Conservation (phyloP, 30 jellyfish, hydroid and myxozoan species). For the Morbakka virulenta region DNA sequence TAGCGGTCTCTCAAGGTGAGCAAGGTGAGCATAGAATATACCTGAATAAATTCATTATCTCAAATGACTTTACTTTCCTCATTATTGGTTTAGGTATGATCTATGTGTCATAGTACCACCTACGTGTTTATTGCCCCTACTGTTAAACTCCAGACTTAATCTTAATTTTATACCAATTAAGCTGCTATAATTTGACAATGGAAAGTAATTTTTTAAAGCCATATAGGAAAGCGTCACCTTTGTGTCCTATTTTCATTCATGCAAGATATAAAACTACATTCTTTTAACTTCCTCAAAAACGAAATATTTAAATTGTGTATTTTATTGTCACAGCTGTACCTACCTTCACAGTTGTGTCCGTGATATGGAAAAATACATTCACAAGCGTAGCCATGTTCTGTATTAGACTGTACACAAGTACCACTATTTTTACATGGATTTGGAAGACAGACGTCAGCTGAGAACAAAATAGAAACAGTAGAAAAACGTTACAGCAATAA, state of each 20-base stretch:
- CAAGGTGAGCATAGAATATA: too few relatives aligned
- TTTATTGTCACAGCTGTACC: not conserved
- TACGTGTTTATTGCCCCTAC: too few relatives aligned
- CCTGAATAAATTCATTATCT: too few relatives aligned
- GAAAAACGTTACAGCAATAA: not conserved
- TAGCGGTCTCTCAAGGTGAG: too few relatives aligned
- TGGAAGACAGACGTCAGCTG: constrained; percentile 77
- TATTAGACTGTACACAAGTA: constrained; percentile 77
- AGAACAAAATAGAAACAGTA: not conserved
- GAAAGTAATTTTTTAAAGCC: too few relatives aligned
- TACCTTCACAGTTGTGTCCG: constrained; percentile 88
- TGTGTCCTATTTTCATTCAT: not conserved
- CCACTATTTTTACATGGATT: constrained; percentile 95
- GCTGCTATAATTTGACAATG: too few relatives aligned
- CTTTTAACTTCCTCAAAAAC: not conserved
- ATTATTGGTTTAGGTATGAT: too few relatives aligned
- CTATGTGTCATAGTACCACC: too few relatives aligned
- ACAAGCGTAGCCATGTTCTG: constrained; percentile 82
- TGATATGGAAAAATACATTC: constrained; percentile 87
- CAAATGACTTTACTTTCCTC: too few relatives aligned
- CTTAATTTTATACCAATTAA: too few relatives aligned
- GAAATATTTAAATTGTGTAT: not conserved
- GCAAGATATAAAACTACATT: not conserved
- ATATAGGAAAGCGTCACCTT: not conserved
- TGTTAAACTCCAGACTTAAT: too few relatives aligned